Conservation (phyloP, 2,797 vertebrate genomes). For the Xiphorhynchus erythropygius region DNA sequence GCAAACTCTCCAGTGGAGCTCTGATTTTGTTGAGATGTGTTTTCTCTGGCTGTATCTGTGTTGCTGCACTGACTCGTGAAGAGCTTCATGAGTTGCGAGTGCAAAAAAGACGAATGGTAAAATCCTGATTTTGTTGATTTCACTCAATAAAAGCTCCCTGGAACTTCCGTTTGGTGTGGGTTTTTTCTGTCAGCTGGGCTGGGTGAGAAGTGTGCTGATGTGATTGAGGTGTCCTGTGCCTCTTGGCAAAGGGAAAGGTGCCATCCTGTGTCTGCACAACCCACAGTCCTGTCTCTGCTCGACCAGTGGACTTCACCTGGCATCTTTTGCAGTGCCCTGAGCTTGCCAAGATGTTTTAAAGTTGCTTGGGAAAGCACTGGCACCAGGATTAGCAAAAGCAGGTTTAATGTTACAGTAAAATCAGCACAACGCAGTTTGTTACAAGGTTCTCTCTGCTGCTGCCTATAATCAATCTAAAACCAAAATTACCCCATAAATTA, state of each 20-base stretch:
- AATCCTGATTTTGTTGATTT: conserved; percentile 82
- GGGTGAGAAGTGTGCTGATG: fast-evolving
- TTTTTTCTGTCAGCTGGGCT: background rate
- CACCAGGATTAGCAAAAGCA: background rate
- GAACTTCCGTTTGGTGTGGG: conserved; percentile 73
- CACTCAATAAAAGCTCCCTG: conserved; percentile 97
- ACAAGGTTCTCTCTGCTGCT: background rate
- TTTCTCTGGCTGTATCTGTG: conserved; percentile 36
- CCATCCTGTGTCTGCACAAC: fast-evolving
- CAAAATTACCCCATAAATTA: background rate
- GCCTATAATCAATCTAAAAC: background rate
- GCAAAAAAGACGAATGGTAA: conserved; percentile 66
- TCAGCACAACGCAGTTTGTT: background rate
- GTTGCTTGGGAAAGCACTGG: background rate
- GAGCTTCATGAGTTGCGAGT: conserved; percentile 40
- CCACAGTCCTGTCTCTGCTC: background rate
- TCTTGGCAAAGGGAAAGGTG: fast-evolving
- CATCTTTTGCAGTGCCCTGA: too few relatives aligned
- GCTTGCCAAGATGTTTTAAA: background rate
- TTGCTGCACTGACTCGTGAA: conserved; percentile 30
- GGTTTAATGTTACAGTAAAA: background rate
- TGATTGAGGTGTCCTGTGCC: background rate
- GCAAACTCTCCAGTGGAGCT: conserved; percentile 76
- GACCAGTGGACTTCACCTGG: too few relatives aligned
- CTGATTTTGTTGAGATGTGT: conserved; percentile 67